A percentile compares a stretch with the other conserved stretches of the same genome.
phyloP scores from a whole-genome alignment of 2,113 vertebrate genomes.

The Gymnobelideus leadbeateri region DNA sequence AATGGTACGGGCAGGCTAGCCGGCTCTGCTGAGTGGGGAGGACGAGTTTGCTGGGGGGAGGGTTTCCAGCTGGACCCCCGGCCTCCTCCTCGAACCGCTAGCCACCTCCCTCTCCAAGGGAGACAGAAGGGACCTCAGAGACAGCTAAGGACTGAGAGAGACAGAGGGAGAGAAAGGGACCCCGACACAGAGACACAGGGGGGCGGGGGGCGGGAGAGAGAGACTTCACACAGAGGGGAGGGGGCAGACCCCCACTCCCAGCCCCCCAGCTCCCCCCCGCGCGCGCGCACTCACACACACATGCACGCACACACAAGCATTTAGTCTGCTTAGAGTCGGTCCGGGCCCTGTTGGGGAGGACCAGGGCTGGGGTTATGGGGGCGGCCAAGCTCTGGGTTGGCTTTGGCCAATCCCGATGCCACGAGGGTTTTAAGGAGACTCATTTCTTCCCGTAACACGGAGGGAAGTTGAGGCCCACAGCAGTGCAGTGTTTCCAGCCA shows the following conservation, averaged over 20 bases:
- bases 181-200: too few relatives aligned
- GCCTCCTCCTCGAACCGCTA: neutral
- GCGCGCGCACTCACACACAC: too few relatives aligned
- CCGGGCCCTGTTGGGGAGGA: too few relatives aligned
- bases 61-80: neutral
- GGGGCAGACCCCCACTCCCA: neutral
- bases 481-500: neutral
- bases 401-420: too few relatives aligned
- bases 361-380: too few relatives aligned
- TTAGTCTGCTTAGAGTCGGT: neutral
- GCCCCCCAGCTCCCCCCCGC: too few relatives aligned
- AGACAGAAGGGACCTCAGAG: neutral
- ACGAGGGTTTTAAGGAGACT: neutral
- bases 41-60: neutral
- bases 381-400: too few relatives aligned
- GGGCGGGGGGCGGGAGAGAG: neutral
- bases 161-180: too few relatives aligned
- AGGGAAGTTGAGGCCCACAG: neutral
- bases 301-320: too few relatives aligned
- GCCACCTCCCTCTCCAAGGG: neutral
- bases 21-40: neutral
- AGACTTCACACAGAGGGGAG: neutral
- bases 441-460: neutral
- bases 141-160: neutral
- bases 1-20: neutral